Evolutionary conservation across 2,113 vertebrate species (phyloP), one percentile per base, ranked within the genome.

Genomic region (Brachyhypopomus gauderio): DNA sequence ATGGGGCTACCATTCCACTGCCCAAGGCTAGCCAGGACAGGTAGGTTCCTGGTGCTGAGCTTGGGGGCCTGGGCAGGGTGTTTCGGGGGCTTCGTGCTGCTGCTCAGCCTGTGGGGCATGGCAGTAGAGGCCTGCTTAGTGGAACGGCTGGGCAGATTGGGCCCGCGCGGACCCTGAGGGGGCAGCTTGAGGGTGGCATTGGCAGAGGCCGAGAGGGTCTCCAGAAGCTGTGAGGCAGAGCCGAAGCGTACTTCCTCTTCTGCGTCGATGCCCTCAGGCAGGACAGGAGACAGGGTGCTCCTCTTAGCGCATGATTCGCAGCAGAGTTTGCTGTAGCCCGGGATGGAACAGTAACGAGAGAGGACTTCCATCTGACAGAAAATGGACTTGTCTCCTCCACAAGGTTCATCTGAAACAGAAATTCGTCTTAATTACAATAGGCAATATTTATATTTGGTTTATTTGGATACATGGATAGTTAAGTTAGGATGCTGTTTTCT

Each of bases 321-420:
- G 83, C 97, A 99, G 34, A 99, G 87, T 79, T 96, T 99, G 83
- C 93, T 94, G 87, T 99, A 99, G 66, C 97, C 98, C 0, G 98
- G 98, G 7, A 99, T 99, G 59, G 97, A 99, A 79, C 98, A 99
- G 90, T 99, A 99, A 0, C 97, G 93, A 0, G 96, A 94, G 0
- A 99, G 92, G 8, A 97, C 97, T 81, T 99, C 98, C 98, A 99
- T 98, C 36, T 99, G 96, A 79, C 98, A 99, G 93, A 99, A 99
- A 87, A 98, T 99, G 20, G 98, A 99, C 70, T 96, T 99, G 90
- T 99, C 98, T 82, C 96, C 96, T 25, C 91, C 84, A 16, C 98
- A 99, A 0, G 95, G 95, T 83, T 98, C 96, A 77, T 96, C 98
- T 99, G 94, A 56, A 92, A 88, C 83, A 73, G 88, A 89, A 85